Evolutionary conservation across 2,888 invertebrate species (phyloP), one percentile per base, ranked within the genome.

Genomic region (Himalopsyche japonica): DNA sequence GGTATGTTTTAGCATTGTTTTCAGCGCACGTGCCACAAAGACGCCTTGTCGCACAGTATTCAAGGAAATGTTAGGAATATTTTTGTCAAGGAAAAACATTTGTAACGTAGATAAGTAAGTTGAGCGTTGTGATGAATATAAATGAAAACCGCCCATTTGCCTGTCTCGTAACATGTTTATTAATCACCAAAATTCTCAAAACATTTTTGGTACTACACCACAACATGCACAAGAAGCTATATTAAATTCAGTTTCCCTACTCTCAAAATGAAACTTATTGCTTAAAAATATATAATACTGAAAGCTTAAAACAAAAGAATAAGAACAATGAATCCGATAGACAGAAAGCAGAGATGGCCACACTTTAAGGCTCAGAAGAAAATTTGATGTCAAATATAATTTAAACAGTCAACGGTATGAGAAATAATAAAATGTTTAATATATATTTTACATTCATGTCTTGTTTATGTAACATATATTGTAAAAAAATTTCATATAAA

Each of bases 41-140:
- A 57, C 30, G 30, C 43, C 48, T 47, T 57, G 47, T 77, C 48
- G 82, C 76, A 47, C 79, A n/a, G 30, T 57, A 49, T 79, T 20
- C 57, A 32, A 82, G 82, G 82, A 82, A 82, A 82, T 82, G 82
- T 49, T 24, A 30, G 27, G 64, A 79, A 79, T 47, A 82, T 82
- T 82, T 82, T 82, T 82, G 82, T 82, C 78, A 49, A 34, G 79
- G 79, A 79, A 57, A 79, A 82, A 82, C 82, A 82, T 82, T 82
- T 82, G 78, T 82, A 48, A 82, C 78, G 79, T 49, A 79, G 82
- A 83, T 83, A 83, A 83, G 57, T 57, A 57, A 57, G 83, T 80
- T 78, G 24, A 76, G 32, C 48, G 79, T 20, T 43, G 82, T 82
- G 82, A 82, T 82, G 82, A 82, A 82, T 82, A 82, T 82, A 82